These are phyloP conservation scores for Carassius auratus DNA, from an alignment of 2,113 vertebrate species.

Conservation along the genomic window DNA sequence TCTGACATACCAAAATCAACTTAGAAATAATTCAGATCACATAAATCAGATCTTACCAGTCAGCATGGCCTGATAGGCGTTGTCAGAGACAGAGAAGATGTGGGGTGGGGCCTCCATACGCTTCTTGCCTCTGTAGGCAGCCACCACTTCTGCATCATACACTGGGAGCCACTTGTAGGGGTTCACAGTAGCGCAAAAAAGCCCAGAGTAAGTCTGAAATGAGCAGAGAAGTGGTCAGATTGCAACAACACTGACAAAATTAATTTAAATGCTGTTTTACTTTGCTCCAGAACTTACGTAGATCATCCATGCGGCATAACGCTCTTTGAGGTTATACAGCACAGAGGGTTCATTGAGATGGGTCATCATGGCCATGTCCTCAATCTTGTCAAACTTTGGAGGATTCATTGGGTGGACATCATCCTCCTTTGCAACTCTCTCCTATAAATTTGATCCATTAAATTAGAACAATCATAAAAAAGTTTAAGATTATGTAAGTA, in stretches of 20 bases:
- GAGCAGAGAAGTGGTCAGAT: not conserved
- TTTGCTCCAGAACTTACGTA: not conserved
- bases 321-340: slow-evolving; percentile 86
- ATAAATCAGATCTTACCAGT: slow-evolving; percentile 22
- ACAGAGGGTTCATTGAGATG: slow-evolving; percentile 79
- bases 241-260: not conserved
- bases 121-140: slow-evolving; percentile 74
- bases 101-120: slow-evolving; percentile 56
- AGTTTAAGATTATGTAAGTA: too few relatives aligned
- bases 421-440: slow-evolving; percentile 75
- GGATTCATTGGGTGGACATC: slow-evolving; percentile 76
- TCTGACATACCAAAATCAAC: too few relatives aligned
- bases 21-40: too few relatives aligned
- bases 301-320: slow-evolving; percentile 84
- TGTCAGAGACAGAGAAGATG: slow-evolving; percentile 53
- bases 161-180: slow-evolving; percentile 84
- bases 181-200: slow-evolving; percentile 64
- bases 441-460: slow-evolving; percentile 7
- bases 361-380: slow-evolving; percentile 87
- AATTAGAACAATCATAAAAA: too few relatives aligned
- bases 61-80: slow-evolving; percentile 46
- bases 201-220: slow-evolving; percentile 45
- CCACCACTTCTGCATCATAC: slow-evolving; percentile 43
- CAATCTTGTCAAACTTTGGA: slow-evolving; percentile 81
- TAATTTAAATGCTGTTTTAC: not conserved